Percentiles rank a stretch among this genome's conserved stretches.
These are phyloP conservation scores for Hemicordylus capensis DNA, from an alignment of 2,113 vertebrate genomes.

Conservation along the genomic window DNA sequence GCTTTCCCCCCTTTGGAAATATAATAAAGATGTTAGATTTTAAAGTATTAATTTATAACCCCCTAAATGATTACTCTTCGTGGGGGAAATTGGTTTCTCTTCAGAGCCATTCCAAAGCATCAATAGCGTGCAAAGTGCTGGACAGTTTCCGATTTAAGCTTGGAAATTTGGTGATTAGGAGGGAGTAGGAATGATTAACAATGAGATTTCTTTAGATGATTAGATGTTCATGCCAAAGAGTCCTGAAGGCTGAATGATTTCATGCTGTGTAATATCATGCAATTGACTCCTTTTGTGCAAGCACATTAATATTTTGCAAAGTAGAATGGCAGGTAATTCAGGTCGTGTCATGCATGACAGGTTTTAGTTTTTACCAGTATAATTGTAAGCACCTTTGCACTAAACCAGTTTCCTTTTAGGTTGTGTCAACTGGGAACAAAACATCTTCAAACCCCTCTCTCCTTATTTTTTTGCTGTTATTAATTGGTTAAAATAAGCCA, in stretches of 20 bases:
- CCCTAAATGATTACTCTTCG: slow-evolving; percentile 28
- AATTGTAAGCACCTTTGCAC: background rate
- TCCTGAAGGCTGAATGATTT: slow-evolving; percentile 36
- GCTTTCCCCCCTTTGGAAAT: background rate
- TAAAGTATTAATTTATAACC: slow-evolving; percentile 38
- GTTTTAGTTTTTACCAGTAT: slow-evolving; percentile 23
- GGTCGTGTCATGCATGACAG: slow-evolving; percentile 20
- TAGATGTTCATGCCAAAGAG: slow-evolving; percentile 1
- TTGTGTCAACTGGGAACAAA: background rate
- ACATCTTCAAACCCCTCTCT: background rate
- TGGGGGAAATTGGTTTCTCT: background rate
- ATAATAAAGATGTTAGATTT: background rate
- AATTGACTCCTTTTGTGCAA: slow-evolving; percentile 33
- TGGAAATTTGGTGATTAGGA: slow-evolving; percentile 35
- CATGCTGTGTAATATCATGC: slow-evolving; percentile 46
- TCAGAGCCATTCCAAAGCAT: background rate
- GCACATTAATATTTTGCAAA: slow-evolving; percentile 42
- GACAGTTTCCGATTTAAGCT: slow-evolving; percentile 7
- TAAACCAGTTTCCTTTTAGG: background rate
- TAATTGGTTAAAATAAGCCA: rapidly evolving
- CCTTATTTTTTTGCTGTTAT: background rate
- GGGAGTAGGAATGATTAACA: slow-evolving; percentile 18
- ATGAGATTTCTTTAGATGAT: slow-evolving; percentile 50
- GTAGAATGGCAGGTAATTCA: slow-evolving; percentile 12
- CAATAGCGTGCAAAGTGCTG: slow-evolving; percentile 8